These are phyloP conservation scores for Enteromius paludinosus DNA, from an alignment of 2,797 vertebrate genomes.

Conservation along the genomic window DNA sequence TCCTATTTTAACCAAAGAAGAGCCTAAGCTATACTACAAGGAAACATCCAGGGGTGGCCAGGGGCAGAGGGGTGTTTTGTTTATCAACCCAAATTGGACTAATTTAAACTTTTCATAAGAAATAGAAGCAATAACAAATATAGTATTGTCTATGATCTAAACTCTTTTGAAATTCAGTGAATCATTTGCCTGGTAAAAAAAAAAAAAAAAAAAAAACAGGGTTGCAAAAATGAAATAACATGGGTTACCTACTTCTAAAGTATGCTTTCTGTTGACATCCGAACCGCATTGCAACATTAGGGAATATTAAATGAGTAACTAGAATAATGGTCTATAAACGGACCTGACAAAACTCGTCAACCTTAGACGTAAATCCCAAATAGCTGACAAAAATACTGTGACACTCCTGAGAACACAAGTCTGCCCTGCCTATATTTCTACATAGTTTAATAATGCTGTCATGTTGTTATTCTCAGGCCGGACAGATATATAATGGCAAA, in stretches of 20 bases:
- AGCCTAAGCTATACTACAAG: slow-evolving; percentile 63
- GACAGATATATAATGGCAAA: neutral
- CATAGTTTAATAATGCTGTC: neutral
- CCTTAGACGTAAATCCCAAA: neutral
- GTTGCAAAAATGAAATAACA: neutral
- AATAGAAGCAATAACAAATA: neutral
- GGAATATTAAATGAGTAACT: neutral
- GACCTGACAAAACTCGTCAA: neutral
- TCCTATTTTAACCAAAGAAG: slow-evolving; percentile 74
- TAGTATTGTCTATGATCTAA: too few relatives aligned
- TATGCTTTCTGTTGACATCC: neutral
- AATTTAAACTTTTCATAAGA: slow-evolving; percentile 1
- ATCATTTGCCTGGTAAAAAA: neutral
- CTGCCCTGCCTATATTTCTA: neutral
- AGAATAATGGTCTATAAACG: neutral
- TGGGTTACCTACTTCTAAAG: neutral
- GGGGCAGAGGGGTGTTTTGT: slow-evolving; percentile 26
- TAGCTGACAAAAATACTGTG: neutral
- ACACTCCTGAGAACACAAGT: neutral
- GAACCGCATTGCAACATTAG: neutral
- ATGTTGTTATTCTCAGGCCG: neutral
- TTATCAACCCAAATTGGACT: slow-evolving; percentile 25
- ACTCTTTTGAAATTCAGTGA: neutral
- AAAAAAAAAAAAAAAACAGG: neutral
- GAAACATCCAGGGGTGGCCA: slow-evolving; percentile 47